phyloP scores from a whole-genome alignment of 2,113 vertebrate genomes.

The Takifugu bimaculatus region DNA sequence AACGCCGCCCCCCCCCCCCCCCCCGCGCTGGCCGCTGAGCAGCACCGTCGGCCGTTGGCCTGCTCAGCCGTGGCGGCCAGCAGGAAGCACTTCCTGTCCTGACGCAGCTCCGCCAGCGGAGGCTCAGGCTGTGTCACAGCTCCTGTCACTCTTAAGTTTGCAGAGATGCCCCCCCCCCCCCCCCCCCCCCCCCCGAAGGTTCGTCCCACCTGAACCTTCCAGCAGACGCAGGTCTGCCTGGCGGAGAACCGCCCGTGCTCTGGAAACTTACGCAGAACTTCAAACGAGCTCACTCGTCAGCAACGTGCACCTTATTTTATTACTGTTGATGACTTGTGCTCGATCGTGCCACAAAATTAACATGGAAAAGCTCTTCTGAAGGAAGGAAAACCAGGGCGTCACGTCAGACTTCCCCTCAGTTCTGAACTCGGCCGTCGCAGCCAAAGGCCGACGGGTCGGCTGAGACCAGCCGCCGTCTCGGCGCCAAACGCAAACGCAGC shows the following conservation, averaged over 20 bases:
- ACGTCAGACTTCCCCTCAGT: slow-evolving; percentile 60
- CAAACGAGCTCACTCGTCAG: slow-evolving; percentile 50
- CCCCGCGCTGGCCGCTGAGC: slow-evolving; percentile 25
- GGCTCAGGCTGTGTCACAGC: slow-evolving; percentile 18
- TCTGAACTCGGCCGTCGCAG: slow-evolving; percentile 53
- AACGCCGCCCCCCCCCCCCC: slow-evolving; percentile 26
- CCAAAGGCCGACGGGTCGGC: slow-evolving; percentile 44
- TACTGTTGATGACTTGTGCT: slow-evolving; percentile 65
- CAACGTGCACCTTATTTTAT: slow-evolving; percentile 80
- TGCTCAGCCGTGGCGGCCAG: slow-evolving; percentile 33
- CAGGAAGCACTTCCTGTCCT: slow-evolving; percentile 56
- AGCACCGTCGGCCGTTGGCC: slow-evolving; percentile 30
- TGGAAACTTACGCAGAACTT: slow-evolving; percentile 21
- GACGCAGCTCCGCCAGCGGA: slow-evolving; percentile 10
- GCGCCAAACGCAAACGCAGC: slow-evolving; percentile 47
- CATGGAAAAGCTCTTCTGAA: slow-evolving; percentile 47
- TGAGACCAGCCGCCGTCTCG: slow-evolving; percentile 31
- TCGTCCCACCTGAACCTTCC: slow-evolving; percentile 30
- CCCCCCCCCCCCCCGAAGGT: slow-evolving; percentile 31
- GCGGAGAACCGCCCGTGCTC: slow-evolving; percentile 23
- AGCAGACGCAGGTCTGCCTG: slow-evolving; percentile 38
- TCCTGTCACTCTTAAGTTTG: background rate
- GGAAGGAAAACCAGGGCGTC: slow-evolving; percentile 57
- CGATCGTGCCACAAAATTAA: slow-evolving; percentile 62
- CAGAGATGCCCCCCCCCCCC: slow-evolving; percentile 41